Evolutionary conservation across 2,888 invertebrate species (phyloP), one percentile per base, ranked within the genome.

Genomic region (Abscondita cerata): DNA sequence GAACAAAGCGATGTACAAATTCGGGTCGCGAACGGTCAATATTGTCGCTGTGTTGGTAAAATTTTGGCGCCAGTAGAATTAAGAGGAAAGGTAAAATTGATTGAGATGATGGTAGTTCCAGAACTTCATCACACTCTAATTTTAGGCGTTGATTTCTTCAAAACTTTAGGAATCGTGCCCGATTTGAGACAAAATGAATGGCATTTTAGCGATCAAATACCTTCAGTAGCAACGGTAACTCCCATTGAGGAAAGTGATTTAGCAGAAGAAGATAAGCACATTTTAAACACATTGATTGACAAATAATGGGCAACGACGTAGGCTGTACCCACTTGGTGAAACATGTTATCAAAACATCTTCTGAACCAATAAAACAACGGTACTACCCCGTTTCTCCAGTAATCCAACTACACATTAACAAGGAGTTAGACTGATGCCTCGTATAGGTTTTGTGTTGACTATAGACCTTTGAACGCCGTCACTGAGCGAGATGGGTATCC

Each of bases 341-440:
- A 25, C 50, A 33, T 33, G 18, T n/a, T 0, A 64, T 61, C 5
- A 13, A 12, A 11, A 38, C 33, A 1, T 25, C 55, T 13, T 16
- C 40, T 15, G 11, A 8, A 1, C 66, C 68, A 0, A 68, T 68
- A 8, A 67, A 68, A 53, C 68, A 67, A 38, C 36, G 68, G 13
- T 68, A 68, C 34, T 70, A 68, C 41, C 62, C 64, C 0, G 62
- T 70, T 2, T 62, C 64, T 11, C 69, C 70, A 1, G 44, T 59
- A 6, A 46, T 67, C 4, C 68, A 69, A 19, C 33, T 59, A 19
- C 51, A 58, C 9, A 57, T 68, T 0, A 59, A 71, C 19, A 41
- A 31, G 1, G 75, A 78, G 56, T 62, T 77, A 1, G 74, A 77
- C 25, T 1, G 41, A 41, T 41, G 2, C 13, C 8, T 2, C 41